Percentiles rank a stretch among this genome's conserved stretches.
Evolutionary conservation across 2,113 vertebrate species (phyloP).

Genomic region (Enhydra lutris): DNA sequence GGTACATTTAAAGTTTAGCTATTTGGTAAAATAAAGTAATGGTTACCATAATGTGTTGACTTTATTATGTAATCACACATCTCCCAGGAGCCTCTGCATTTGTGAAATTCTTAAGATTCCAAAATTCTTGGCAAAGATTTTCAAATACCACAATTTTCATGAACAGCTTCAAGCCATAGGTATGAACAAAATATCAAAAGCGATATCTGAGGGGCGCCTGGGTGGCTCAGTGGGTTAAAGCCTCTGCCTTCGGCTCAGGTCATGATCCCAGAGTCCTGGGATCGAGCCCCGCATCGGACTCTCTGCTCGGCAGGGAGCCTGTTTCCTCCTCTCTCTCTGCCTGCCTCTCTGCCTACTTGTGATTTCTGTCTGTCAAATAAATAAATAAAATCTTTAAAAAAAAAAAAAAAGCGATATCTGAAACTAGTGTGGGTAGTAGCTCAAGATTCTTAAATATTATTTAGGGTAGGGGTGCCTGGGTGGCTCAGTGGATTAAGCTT

Average conservation of each 20-base stretch:
- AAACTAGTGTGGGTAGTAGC: neutral
- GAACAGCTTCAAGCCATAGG: neutral
- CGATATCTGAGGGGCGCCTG: too few species aligned
- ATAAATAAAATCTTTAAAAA: too few species aligned
- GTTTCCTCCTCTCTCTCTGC: too few species aligned
- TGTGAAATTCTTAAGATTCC: conserved; percentile 34
- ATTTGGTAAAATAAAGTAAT: neutral
- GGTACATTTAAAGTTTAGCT: conserved; percentile 2
- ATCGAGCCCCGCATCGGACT: too few species aligned
- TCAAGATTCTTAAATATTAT: neutral
- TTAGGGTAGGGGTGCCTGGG: neutral
- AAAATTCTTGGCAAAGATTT: conserved; percentile 29
- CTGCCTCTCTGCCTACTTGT: too few species aligned
- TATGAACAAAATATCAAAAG: conserved; percentile 31
- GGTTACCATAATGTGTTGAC: neutral
- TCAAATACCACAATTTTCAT: conserved; percentile 37
- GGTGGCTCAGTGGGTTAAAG: too few species aligned
- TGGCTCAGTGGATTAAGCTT: neutral
- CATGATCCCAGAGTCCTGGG: too few species aligned
- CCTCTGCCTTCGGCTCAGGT: too few species aligned
- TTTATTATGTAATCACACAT: neutral
- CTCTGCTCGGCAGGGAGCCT: too few species aligned
- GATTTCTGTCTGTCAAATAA: too few species aligned
- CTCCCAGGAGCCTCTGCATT: conserved; percentile 8
- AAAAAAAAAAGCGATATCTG: too few species aligned